phyloP scores from a whole-genome alignment of 2,797 vertebrate species.

The Alcedo atthis region DNA sequence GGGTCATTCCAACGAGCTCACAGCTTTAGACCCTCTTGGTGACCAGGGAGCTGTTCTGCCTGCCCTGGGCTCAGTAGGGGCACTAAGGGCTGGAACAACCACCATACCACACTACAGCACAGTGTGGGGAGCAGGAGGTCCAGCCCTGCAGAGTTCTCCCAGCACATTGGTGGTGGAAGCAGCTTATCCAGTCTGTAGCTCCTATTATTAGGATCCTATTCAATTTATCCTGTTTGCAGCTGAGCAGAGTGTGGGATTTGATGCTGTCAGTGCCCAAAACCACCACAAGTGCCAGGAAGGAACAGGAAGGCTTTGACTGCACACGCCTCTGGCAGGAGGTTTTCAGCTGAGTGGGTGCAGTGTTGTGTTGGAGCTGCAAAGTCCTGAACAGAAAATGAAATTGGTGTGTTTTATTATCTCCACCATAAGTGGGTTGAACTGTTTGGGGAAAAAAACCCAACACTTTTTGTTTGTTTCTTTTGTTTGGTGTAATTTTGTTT shows the following conservation, averaged over 20 bases:
- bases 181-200: not conserved
- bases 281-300: not conserved
- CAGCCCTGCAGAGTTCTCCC: not conserved
- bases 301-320: not conserved
- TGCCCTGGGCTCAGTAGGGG: not conserved
- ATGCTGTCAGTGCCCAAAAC: not conserved
- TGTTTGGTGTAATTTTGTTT: not conserved
- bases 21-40: not conserved
- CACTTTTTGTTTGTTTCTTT: too few relatives aligned
- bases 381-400: not conserved
- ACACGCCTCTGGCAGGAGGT: not conserved
- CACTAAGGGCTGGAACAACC: not conserved
- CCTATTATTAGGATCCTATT: not conserved
- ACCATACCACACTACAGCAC: fast-evolving
- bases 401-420: not conserved
- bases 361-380: not conserved
- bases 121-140: not conserved
- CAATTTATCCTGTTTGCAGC: not conserved
- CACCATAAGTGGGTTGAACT: not conserved
- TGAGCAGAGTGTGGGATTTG: not conserved
- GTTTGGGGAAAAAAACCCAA: not conserved
- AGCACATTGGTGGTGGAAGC: not conserved
- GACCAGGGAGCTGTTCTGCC: not conserved
- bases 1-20: not conserved
- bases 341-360: not conserved